Evolutionary conservation across 2,113 vertebrate species (phyloP).

Genomic region (Forbesichthys papilliferus): DNA sequence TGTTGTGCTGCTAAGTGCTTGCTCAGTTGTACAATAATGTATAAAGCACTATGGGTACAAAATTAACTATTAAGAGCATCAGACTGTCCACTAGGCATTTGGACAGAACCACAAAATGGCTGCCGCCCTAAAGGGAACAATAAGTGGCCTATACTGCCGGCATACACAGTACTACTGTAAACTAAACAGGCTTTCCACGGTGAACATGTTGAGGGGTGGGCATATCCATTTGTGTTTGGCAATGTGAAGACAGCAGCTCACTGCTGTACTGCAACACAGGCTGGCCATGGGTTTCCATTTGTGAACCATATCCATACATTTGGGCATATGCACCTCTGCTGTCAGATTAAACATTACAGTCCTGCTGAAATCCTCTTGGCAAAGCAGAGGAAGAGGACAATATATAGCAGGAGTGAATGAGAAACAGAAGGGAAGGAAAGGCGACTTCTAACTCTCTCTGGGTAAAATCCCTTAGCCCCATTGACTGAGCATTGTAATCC

Average conservation of each 20-base stretch:
- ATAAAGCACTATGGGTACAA: too few relatives aligned
- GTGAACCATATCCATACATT: neutral
- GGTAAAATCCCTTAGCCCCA: constrained; percentile 45
- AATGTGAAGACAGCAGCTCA: neutral
- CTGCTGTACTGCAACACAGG: neutral
- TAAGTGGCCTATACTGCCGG: neutral
- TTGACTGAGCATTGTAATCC: constrained; percentile 66
- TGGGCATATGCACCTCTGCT: neutral
- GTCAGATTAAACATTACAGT: neutral
- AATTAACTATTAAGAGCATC: too few relatives aligned
- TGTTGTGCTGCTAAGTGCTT: too few relatives aligned
- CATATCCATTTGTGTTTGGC: constrained; percentile 11
- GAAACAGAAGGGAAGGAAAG: constrained; percentile 12
- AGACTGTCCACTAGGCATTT: too few relatives aligned
- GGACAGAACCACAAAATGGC: too few relatives aligned
- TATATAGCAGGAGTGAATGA: constrained; percentile 13
- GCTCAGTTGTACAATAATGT: too few relatives aligned
- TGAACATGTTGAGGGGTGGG: constrained; percentile 32
- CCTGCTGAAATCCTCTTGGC: neutral
- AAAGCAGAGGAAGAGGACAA: constrained; percentile 2
- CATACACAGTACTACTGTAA: too few relatives aligned
- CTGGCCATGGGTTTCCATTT: neutral
- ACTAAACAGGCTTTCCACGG: neutral
- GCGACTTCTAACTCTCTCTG: constrained; percentile 39
- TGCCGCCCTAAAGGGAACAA: too few relatives aligned